Conservation (phyloP, 2,797 vertebrate genomes). For the Pygocentrus nattereri region DNA sequence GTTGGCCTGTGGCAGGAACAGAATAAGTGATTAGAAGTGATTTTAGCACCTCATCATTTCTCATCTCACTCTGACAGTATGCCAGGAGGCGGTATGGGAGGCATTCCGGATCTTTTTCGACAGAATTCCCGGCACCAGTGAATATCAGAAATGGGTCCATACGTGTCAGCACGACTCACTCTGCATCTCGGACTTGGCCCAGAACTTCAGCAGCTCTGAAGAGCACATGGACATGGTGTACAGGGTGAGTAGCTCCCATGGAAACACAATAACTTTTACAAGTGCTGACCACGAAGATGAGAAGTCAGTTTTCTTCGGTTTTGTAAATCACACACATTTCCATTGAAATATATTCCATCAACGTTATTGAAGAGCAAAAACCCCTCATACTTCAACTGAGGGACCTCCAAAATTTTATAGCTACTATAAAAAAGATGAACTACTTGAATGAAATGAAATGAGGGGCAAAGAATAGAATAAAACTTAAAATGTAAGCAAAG, state of each 20-base stretch:
- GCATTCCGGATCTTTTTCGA: constrained; percentile 92
- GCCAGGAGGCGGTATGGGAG: constrained; percentile 96
- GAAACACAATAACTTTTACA: no score
- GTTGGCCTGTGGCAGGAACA: background rate
- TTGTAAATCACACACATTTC: no score
- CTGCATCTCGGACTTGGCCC: constrained; percentile 89
- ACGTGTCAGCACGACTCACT: constrained; percentile 88
- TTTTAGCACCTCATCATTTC: background rate
- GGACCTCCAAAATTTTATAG: no score
- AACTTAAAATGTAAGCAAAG: no score
- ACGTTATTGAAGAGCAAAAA: no score
- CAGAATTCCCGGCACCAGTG: constrained; percentile 86
- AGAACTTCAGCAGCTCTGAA: constrained; percentile 90
- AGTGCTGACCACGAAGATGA: no score
- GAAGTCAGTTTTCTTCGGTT: no score
- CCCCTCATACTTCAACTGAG: no score
- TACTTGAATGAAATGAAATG: no score
- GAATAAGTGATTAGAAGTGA: constrained; percentile 3
- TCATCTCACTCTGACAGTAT: constrained; percentile 77
- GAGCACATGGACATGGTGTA: constrained; percentile 87
- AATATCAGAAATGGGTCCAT: constrained; percentile 91
- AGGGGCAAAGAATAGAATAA: no score
- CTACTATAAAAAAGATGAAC: no score
- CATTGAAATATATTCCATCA: no score
- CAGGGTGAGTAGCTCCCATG: constrained; percentile 74